A percentile compares a stretch with the other conserved stretches of the same genome.
Conservation (phyloP, 2,888 invertebrate genomes). For the Pristionchus entomophagus region DNA sequence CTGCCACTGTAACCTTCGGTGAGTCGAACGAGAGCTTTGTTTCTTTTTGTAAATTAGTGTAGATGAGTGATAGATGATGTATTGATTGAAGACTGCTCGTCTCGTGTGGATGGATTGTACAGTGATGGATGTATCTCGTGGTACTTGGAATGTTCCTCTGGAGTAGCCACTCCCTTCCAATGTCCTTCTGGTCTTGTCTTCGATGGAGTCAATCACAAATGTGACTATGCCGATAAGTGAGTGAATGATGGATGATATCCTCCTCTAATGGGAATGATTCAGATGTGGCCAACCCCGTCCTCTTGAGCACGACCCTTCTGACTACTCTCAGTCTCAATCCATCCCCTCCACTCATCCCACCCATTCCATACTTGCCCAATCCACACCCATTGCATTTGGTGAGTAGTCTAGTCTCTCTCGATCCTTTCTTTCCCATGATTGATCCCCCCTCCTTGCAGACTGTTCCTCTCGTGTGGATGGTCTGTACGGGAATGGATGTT, state of each 20-base stretch:
- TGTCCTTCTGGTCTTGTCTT: conserved; percentile 36
- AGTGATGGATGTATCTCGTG: neutral
- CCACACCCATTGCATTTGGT: neutral
- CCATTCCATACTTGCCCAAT: neutral
- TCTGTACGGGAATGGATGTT: neutral
- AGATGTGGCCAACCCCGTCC: conserved; percentile 46
- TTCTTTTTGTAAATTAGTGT: too few species aligned
- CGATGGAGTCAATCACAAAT: conserved; percentile 20
- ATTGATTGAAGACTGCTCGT: conserved; percentile 21
- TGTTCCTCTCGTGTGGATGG: conserved; percentile 26
- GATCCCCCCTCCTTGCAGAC: neutral
- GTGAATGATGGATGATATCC: too few species aligned
- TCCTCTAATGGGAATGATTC: neutral
- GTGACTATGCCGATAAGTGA: conserved; percentile 27
- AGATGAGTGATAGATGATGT: neutral
- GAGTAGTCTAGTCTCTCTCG: neutral
- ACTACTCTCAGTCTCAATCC: neutral
- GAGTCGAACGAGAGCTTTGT: neutral
- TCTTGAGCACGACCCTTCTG: neutral
- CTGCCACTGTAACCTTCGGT: neutral
- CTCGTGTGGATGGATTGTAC: conserved; percentile 45
- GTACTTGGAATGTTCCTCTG: neutral
- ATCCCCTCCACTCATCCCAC: neutral
- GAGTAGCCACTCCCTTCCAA: neutral
- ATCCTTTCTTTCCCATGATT: neutral